Evolutionary conservation across 2,797 vertebrate genomes (phyloP).

Genomic region (Phataginus tricuspis): DNA sequence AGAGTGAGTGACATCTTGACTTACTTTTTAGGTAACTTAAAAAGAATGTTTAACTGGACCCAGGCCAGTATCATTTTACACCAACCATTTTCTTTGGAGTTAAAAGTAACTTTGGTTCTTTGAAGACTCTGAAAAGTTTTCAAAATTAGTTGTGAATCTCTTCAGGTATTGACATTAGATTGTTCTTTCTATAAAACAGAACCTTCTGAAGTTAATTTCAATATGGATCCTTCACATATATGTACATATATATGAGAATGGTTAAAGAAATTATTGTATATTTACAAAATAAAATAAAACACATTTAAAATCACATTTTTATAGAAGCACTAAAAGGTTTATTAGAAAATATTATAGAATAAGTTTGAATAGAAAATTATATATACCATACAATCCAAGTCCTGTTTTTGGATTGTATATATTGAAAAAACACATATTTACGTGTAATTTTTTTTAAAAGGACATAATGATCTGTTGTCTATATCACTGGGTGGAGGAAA

Average conservation of each 20-base stretch:
- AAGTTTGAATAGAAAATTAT: not conserved
- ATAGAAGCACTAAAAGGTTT: not conserved
- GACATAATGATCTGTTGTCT: not conserved
- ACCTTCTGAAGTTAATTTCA: constrained; percentile 13
- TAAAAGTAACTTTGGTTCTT: constrained; percentile 40
- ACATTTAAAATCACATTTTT: not conserved
- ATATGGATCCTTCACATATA: not conserved
- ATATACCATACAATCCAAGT: not conserved
- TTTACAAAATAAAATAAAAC: not conserved
- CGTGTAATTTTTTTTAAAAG: not conserved
- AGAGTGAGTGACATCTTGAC: not conserved
- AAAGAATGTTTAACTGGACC: constrained; percentile 37
- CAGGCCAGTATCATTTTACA: constrained; percentile 29
- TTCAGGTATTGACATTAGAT: constrained; percentile 33
- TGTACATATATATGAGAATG: not conserved
- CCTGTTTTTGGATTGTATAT: not conserved
- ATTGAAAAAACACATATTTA: not conserved
- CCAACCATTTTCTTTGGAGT: constrained; percentile 26
- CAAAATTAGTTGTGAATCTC: not conserved
- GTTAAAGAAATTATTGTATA: not conserved
- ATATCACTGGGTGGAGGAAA: not conserved
- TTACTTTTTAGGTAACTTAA: constrained; percentile 6
- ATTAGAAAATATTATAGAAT: not conserved
- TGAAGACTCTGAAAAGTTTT: constrained; percentile 49
- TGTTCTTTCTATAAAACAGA: not conserved